phyloP scores from a whole-genome alignment of 2,797 vertebrate species.

The Tadarida brasiliensis region DNA sequence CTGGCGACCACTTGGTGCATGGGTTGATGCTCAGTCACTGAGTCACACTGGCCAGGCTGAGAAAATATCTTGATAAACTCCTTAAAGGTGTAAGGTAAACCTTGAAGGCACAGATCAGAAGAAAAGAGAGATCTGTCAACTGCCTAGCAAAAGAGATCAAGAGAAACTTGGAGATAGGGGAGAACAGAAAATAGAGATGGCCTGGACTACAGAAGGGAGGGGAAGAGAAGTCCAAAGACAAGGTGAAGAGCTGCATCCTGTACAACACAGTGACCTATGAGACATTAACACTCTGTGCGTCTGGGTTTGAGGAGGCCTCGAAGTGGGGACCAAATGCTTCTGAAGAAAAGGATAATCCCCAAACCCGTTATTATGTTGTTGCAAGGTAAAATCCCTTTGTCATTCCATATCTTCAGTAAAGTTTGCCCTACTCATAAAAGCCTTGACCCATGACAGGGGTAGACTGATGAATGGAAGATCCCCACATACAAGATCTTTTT shows the following conservation, averaged over 20 bases:
- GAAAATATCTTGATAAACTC: constrained; percentile 21
- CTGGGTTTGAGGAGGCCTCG: background rate
- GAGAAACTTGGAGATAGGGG: too few species aligned
- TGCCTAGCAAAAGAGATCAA: too few species aligned
- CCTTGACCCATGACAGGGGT: background rate
- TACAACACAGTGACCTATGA: background rate
- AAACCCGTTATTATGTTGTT: background rate
- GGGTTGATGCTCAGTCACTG: too few species aligned
- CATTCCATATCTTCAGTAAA: background rate
- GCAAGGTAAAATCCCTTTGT: background rate
- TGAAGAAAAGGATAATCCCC: background rate
- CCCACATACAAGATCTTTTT: background rate
- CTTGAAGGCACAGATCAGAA: too few species aligned
- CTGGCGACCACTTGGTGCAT: too few species aligned
- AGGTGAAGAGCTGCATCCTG: background rate
- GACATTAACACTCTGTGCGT: background rate
- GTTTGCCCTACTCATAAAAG: background rate
- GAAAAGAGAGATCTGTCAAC: too few species aligned
- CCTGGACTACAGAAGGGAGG: background rate
- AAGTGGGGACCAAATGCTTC: background rate
- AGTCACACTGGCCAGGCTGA: background rate
- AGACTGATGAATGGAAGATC: background rate
- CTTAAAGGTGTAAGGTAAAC: background rate
- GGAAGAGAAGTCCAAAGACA: background rate
- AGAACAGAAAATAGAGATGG: background rate